A percentile compares a stretch with the other conserved stretches of the same genome.
phyloP scores from a whole-genome alignment of 1,140 invertebrate genomes.

The Phymastichus coffea region DNA sequence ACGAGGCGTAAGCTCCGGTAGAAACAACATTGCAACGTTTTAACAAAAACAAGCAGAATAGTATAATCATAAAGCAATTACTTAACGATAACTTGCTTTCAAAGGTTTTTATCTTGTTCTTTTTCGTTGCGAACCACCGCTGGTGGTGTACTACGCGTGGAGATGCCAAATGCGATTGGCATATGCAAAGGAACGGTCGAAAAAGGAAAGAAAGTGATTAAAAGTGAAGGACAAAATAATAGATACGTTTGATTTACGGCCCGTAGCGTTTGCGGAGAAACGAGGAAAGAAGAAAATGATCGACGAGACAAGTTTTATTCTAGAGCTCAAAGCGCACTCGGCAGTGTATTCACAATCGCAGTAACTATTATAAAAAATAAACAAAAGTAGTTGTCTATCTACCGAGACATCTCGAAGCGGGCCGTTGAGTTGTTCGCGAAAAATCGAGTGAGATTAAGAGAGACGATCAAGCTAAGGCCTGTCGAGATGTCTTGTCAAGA shows the following conservation, averaged over 20 bases:
- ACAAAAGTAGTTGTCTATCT: too few species aligned
- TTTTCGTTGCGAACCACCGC: slow-evolving; percentile 32
- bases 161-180: slow-evolving; percentile 34
- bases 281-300: not conserved
- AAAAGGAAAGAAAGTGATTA: slow-evolving; percentile 18
- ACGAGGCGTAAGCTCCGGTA: slow-evolving; percentile 54
- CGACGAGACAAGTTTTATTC: slow-evolving; percentile 40
- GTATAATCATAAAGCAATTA: too few species aligned
- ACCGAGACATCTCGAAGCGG: too few species aligned
- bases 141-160: slow-evolving; percentile 32
- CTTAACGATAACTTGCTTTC: slow-evolving; percentile 29
- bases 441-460: too few species aligned
- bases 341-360: slow-evolving; percentile 58
- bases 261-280: too few species aligned
- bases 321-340: slow-evolving; percentile 55
- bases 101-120: slow-evolving; percentile 34
- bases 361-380: too few species aligned
- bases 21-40: slow-evolving; percentile 50
- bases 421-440: too few species aligned
- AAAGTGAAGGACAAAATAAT: too few species aligned
- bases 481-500: too few species aligned
- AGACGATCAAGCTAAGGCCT: too few species aligned
- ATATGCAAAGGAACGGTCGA: too few species aligned
- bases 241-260: too few species aligned
- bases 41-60: slow-evolving; percentile 47